These are phyloP conservation scores for Pyrgus malvae DNA, from an alignment of 2,888 invertebrate genomes.

Conservation along the genomic window DNA sequence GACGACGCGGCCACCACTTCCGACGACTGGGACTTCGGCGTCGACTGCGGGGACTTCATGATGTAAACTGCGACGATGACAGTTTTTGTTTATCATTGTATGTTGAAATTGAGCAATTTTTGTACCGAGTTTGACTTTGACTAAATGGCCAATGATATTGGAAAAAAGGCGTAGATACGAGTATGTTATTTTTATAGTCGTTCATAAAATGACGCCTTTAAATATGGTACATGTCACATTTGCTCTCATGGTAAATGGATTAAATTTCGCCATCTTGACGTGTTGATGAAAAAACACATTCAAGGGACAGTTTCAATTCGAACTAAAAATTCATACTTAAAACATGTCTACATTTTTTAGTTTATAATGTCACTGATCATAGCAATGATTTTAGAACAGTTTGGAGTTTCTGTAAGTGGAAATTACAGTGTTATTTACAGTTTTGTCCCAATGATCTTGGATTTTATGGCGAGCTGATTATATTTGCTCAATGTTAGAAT, in stretches of 20 bases:
- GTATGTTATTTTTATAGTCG: too few relatives aligned
- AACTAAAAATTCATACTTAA: too few relatives aligned
- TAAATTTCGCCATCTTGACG: too few relatives aligned
- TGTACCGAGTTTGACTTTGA: background rate
- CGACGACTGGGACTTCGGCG: slow-evolving; percentile 86
- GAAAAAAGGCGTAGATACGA: too few relatives aligned
- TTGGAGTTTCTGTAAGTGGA: too few relatives aligned
- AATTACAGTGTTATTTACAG: background rate
- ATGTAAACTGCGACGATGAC: slow-evolving; percentile 66
- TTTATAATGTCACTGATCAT: background rate
- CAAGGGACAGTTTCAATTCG: too few relatives aligned
- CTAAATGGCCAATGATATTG: too few relatives aligned
- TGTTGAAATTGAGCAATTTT: slow-evolving; percentile 5
- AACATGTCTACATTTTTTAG: too few relatives aligned
- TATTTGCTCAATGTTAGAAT: slow-evolving; percentile 45
- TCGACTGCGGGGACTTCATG: slow-evolving; percentile 88
- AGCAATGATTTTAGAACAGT: background rate
- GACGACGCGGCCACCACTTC: slow-evolving; percentile 77
- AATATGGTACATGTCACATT: too few relatives aligned
- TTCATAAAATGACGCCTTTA: too few relatives aligned
- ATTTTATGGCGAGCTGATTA: background rate
- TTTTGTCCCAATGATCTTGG: background rate
- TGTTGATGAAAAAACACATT: too few relatives aligned
- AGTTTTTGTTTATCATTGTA: background rate
- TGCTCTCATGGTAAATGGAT: too few relatives aligned